A percentile compares a stretch with the other conserved stretches of the same genome.
phyloP scores from a whole-genome alignment of 1,140 invertebrate genomes.

The Meteorus sp. region DNA sequence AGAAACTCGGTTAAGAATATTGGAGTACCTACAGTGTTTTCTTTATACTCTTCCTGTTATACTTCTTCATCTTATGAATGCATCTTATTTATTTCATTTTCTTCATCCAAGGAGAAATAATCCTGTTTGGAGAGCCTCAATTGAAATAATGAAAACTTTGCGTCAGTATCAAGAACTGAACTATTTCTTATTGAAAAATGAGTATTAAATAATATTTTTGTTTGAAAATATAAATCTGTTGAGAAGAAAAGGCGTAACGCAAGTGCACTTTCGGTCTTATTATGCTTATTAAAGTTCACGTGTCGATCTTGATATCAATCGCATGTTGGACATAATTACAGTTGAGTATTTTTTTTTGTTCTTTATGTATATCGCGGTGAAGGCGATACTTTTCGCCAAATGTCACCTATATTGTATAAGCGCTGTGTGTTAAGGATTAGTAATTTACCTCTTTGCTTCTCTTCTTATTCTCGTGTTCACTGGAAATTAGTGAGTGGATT shows the following conservation, averaged over 20 bases:
- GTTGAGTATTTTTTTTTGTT: background rate
- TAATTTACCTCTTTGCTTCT: too few species aligned
- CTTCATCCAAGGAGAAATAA: too few species aligned
- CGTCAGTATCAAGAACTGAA: too few species aligned
- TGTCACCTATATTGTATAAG: background rate
- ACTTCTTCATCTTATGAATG: background rate
- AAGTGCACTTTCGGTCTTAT: background rate
- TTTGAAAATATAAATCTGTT: too few species aligned
- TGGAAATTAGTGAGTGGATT: conserved; percentile 3
- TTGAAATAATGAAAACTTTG: too few species aligned
- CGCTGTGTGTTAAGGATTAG: background rate
- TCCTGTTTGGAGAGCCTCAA: too few species aligned
- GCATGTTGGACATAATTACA: conserved; percentile 21
- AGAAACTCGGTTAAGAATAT: conserved; percentile 26
- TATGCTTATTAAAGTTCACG: conserved; percentile 1
- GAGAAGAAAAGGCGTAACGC: background rate
- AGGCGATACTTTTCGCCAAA: conserved; percentile 17
- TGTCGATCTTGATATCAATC: conserved; percentile 26
- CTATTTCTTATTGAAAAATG: too few species aligned
- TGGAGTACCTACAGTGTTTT: background rate
- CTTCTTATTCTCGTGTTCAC: conserved; percentile 24
- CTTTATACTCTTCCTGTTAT: background rate
- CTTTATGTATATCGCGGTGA: background rate
- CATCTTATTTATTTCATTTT: too few species aligned
- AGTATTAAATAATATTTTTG: too few species aligned